phyloP scores from a whole-genome alignment of 2,113 vertebrate genomes.

The Eulemur macaco region DNA sequence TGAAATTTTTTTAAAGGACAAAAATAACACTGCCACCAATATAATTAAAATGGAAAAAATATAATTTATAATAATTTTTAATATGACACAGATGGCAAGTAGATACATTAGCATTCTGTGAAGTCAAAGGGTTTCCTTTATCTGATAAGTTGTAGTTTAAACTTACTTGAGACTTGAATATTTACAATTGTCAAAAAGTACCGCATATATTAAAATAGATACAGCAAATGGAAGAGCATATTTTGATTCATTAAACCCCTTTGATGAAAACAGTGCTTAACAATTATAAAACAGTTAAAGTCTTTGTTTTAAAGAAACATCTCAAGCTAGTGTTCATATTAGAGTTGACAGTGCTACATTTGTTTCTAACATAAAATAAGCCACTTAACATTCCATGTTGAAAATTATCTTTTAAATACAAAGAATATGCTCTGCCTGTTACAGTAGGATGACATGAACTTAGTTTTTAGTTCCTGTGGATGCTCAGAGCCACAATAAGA shows the following conservation, averaged over 20 bases:
- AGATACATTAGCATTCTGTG: background rate
- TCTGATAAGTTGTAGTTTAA: background rate
- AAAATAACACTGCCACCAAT: background rate
- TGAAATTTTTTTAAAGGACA: background rate
- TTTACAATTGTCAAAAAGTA: background rate
- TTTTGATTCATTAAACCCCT: background rate
- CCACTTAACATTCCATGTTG: background rate
- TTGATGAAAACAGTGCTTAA: background rate
- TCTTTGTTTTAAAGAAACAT: background rate
- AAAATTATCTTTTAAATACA: slow-evolving; percentile 63
- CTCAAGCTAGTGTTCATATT: background rate
- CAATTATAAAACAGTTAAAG: slow-evolving; percentile 16
- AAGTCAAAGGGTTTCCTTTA: background rate
- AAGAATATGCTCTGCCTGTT: slow-evolving; percentile 16
- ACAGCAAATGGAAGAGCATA: background rate
- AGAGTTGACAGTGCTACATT: background rate
- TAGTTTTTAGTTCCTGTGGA: background rate
- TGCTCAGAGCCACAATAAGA: slow-evolving; percentile 85
- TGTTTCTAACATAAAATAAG: background rate
- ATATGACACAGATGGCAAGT: background rate
- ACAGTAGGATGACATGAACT: background rate
- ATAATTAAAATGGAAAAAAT: slow-evolving; percentile 27
- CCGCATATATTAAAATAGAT: background rate
- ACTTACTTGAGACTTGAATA: background rate
- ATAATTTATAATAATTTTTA: background rate